Evolutionary conservation across 1,140 invertebrate genomes (phyloP).

Genomic region (Andrena cerasifolii): DNA sequence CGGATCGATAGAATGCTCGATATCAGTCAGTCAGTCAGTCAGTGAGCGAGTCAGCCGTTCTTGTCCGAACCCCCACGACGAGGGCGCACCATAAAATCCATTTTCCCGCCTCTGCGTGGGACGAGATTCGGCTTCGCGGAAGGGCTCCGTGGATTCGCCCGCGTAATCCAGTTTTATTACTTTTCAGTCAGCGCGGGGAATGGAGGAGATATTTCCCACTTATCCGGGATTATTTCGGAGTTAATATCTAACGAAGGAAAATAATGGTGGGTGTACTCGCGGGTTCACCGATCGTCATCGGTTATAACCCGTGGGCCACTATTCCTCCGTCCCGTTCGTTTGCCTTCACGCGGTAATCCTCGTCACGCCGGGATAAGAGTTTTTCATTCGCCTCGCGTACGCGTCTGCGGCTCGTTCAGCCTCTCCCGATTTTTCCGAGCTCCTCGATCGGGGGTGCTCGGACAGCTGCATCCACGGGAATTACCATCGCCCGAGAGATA

Average conservation of each 20-base stretch:
- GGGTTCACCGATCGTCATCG: slow-evolving; percentile 1
- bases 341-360: neutral
- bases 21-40: slow-evolving; percentile 70
- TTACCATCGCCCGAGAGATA: neutral
- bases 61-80: slow-evolving; percentile 30
- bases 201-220: slow-evolving; percentile 62
- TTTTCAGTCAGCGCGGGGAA: slow-evolving; percentile 63
- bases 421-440: slow-evolving; percentile 3
- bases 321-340: neutral
- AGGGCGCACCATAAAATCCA: slow-evolving; percentile 60
- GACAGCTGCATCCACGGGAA: neutral
- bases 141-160: slow-evolving; percentile 52
- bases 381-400: slow-evolving; percentile 12
- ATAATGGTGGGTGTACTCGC: slow-evolving; percentile 33
- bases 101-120: slow-evolving; percentile 63
- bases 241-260: slow-evolving; percentile 62
- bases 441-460: neutral
- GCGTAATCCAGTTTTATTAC: slow-evolving; percentile 69
- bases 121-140: slow-evolving; percentile 51
- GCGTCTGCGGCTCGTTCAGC: neutral
- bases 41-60: slow-evolving; percentile 61
- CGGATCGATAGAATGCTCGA: slow-evolving; percentile 38
- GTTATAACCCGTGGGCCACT: slow-evolving; percentile 4
- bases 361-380: neutral
- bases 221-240: slow-evolving; percentile 64